These are phyloP conservation scores for Zygogramma bicolorata DNA, from an alignment of 2,888 invertebrate genomes.

Conservation along the genomic window DNA sequence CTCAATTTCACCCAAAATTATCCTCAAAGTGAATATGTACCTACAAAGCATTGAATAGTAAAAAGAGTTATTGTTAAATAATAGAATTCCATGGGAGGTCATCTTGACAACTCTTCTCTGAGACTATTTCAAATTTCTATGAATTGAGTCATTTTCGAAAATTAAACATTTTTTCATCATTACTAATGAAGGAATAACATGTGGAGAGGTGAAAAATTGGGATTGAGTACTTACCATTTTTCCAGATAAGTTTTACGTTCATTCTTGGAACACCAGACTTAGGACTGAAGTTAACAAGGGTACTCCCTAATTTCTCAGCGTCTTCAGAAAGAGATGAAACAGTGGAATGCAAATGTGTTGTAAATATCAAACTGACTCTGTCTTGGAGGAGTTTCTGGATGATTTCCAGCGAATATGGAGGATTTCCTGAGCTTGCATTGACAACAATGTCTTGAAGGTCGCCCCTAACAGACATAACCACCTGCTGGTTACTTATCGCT, in stretches of 20 bases:
- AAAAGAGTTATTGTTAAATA: no score
- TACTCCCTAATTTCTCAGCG: conserved; percentile 64
- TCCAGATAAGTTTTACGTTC: conserved; percentile 80
- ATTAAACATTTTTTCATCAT: no score
- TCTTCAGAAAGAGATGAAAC: conserved; percentile 67
- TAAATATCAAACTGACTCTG: conserved; percentile 68
- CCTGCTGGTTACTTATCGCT: no score
- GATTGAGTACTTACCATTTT: conserved; percentile 78
- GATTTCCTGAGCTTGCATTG: conserved; percentile 73
- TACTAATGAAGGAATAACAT: no score
- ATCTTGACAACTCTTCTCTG: no score
- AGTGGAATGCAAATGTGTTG: conserved; percentile 76
- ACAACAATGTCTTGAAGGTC: conserved; percentile 69
- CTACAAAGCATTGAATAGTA: no score
- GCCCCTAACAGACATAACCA: not conserved
- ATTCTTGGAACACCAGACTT: conserved; percentile 63
- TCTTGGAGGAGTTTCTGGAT: conserved; percentile 71
- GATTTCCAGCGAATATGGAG: conserved; percentile 77
- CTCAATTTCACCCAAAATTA: no score
- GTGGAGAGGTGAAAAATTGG: no score
- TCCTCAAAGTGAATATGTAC: no score
- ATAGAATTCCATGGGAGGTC: no score
- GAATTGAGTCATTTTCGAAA: no score
- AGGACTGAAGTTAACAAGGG: conserved; percentile 49
- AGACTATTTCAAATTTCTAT: no score